Evolutionary conservation across 2,888 invertebrate genomes (phyloP).

Genomic region (Capitulum mitella): DNA sequence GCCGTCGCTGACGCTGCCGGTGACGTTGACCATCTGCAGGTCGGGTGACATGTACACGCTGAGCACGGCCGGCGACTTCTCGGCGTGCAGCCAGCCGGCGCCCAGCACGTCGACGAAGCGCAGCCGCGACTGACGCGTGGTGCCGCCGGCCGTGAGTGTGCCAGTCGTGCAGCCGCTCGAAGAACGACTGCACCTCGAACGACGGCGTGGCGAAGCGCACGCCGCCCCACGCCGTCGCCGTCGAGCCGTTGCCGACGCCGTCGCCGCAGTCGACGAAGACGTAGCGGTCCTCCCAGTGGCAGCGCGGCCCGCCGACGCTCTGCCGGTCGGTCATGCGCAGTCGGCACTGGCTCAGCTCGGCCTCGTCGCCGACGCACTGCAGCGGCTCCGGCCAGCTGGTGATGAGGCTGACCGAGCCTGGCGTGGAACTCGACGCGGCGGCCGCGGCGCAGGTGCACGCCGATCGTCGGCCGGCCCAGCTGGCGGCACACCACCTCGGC

Average conservation of each 20-base stretch:
- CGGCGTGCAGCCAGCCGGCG: constrained; percentile 91
- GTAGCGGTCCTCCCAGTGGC: constrained; percentile 78
- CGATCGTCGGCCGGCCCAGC: constrained; percentile 78
- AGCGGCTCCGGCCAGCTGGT: constrained; percentile 94
- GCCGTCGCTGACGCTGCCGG: constrained; percentile 79
- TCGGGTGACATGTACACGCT: constrained; percentile 82
- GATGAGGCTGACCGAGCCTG: constrained; percentile 72
- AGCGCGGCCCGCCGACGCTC: constrained; percentile 73
- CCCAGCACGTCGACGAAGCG: constrained; percentile 65
- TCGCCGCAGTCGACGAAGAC: constrained; percentile 87
- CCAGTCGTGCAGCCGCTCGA: constrained; percentile 64
- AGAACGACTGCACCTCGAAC: constrained; percentile 41
- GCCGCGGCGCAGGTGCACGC: constrained; percentile 79
- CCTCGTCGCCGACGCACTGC: constrained; percentile 51
- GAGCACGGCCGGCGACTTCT: constrained; percentile 87
- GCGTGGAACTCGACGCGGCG: constrained; percentile 60
- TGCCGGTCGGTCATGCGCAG: constrained; percentile 80
- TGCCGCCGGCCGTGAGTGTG: constrained; percentile 60
- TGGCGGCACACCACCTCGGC: constrained; percentile 94
- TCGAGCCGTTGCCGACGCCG: constrained; percentile 50
- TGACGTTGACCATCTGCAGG: constrained; percentile 67
- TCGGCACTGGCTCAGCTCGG: constrained; percentile 45
- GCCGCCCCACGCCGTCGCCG: constrained; percentile 93
- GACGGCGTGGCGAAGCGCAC: constrained; percentile 53
- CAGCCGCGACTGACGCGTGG: constrained; percentile 31